A percentile compares a stretch with the other conserved stretches of the same genome.
Evolutionary conservation across 2,797 vertebrate genomes (phyloP).

Genomic region (Mallotus villosus): DNA sequence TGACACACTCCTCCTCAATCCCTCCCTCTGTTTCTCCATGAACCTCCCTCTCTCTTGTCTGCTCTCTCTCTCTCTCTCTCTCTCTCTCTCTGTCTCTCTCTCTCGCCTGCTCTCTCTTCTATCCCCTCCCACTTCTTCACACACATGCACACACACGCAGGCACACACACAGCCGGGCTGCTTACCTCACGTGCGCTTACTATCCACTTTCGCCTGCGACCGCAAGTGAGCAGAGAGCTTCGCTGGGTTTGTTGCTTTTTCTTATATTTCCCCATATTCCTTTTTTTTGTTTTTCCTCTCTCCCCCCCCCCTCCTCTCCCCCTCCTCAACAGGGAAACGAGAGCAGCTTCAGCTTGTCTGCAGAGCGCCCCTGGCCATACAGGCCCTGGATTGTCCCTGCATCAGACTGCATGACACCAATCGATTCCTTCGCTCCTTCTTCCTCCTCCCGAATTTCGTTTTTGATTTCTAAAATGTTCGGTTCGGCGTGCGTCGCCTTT

Average conservation of each 20-base stretch:
- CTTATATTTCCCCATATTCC: neutral
- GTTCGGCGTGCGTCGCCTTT: conserved; percentile 20
- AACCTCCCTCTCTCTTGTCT: conserved; percentile 34
- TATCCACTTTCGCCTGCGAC: conserved; percentile 67
- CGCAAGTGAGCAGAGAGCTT: conserved; percentile 47
- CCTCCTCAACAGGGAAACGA: conserved; percentile 42
- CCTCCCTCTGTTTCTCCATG: conserved; percentile 69
- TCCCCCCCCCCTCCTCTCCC: too few relatives aligned
- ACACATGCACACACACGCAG: conserved; percentile 47
- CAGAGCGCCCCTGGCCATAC: conserved; percentile 52
- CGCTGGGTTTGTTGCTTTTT: conserved; percentile 41
- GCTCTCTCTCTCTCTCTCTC: conserved; percentile 24
- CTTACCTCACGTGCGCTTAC: conserved; percentile 65
- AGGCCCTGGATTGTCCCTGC: conserved; percentile 63
- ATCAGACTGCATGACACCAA: conserved; percentile 59
- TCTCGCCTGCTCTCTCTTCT: conserved; percentile 55
- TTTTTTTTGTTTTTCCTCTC: conserved; percentile 28
- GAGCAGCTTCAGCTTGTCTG: conserved; percentile 40
- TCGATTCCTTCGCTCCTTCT: conserved; percentile 38
- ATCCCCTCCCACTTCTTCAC: conserved; percentile 76
- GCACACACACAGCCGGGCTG: conserved; percentile 56
- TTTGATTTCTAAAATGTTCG: too few relatives aligned
- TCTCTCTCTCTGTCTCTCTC: conserved; percentile 30
- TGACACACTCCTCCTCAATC: conserved; percentile 69
- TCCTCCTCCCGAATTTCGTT: conserved; percentile 39